These are phyloP conservation scores for Dugesia japonica DNA, from an alignment of 2,888 invertebrate genomes.

Conservation along the genomic window DNA sequence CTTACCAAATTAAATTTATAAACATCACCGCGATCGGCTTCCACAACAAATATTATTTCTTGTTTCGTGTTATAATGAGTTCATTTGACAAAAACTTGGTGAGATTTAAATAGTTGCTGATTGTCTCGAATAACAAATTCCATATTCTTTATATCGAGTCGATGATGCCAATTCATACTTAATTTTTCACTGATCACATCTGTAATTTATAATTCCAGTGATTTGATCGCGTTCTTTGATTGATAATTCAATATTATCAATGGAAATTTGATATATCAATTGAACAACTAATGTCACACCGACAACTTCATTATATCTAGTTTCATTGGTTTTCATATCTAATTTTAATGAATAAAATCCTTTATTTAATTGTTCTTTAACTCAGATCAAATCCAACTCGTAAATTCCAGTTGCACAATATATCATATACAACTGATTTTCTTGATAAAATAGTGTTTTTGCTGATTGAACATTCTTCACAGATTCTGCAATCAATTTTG, in stretches of 20 bases:
- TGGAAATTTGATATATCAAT: constrained; percentile 46
- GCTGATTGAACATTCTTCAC: constrained; percentile 7
- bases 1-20: constrained; percentile 78
- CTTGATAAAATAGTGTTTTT: background rate
- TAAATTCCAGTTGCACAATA: constrained; percentile 50
- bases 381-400: constrained; percentile 58
- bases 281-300: constrained; percentile 41
- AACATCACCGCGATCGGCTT: constrained; percentile 55
- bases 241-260: constrained; percentile 67
- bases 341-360: constrained; percentile 70
- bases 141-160: too few species aligned
- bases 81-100: constrained; percentile 44
- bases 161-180: too few species aligned
- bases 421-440: too few species aligned
- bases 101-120: background rate
- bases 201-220: background rate
- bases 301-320: background rate
- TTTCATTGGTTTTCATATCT: constrained; percentile 50
- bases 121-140: too few species aligned
- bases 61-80: constrained; percentile 54
- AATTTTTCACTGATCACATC: background rate
- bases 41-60: constrained; percentile 82
- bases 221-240: constrained; percentile 71
- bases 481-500: background rate
- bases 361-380: constrained; percentile 60